Percentiles rank a stretch among this genome's conserved stretches.
Evolutionary conservation across 2,888 invertebrate species (phyloP).

Genomic region (Caenorhabditis sp.): DNA sequence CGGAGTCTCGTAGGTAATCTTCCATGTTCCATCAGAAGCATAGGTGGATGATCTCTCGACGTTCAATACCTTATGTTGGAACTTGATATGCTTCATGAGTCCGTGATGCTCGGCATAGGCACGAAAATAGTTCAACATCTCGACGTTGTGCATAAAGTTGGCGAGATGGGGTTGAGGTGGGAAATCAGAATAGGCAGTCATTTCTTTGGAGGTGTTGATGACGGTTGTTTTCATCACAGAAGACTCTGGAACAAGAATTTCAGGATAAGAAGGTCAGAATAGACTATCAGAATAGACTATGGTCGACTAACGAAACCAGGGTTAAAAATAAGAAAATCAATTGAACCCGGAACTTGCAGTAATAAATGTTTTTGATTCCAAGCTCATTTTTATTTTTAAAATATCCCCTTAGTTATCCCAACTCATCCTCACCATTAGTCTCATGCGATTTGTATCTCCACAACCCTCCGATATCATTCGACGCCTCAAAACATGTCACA

Average conservation of each 20-base stretch:
- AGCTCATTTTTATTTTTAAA: too few species aligned
- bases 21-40: slow-evolving; percentile 70
- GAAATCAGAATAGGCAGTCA: slow-evolving; percentile 73
- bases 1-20: slow-evolving; percentile 56
- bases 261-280: too few species aligned
- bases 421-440: slow-evolving; percentile 22
- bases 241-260: slow-evolving; percentile 50
- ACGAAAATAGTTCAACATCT: slow-evolving; percentile 56
- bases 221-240: slow-evolving; percentile 72
- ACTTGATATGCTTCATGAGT: slow-evolving; percentile 62
- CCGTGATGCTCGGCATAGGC: slow-evolving; percentile 65
- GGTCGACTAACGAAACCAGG: too few species aligned
- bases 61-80: slow-evolving; percentile 53
- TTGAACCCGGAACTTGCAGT: too few species aligned
- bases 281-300: too few species aligned
- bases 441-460: slow-evolving; percentile 67
- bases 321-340: too few species aligned
- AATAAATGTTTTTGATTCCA: too few species aligned
- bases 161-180: slow-evolving; percentile 71
- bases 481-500: slow-evolving; percentile 71
- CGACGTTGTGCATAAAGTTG: slow-evolving; percentile 57
- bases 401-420: too few species aligned
- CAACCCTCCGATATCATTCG: slow-evolving; percentile 70
- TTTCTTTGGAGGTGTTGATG: slow-evolving; percentile 72
- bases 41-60: slow-evolving; percentile 68